Conservation (phyloP, 2,113 vertebrate genomes). For the Haliaeetus leucogaster region DNA sequence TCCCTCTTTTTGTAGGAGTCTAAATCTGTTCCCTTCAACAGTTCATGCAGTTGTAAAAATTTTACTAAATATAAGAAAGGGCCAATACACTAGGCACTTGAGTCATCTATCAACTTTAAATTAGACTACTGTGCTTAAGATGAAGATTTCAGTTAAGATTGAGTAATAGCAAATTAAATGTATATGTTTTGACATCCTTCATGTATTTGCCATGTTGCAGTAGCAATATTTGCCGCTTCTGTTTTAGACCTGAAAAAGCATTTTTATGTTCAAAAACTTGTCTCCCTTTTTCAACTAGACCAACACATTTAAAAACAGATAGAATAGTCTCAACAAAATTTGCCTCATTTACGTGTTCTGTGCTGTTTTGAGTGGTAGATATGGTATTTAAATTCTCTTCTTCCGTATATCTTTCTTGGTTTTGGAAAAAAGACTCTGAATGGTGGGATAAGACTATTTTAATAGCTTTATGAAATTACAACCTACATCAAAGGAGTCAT, state of each 20-base stretch:
- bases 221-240: not conserved
- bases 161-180: not conserved
- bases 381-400: not conserved
- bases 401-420: not conserved
- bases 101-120: not conserved
- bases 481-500: not conserved
- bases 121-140: not conserved
- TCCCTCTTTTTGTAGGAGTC: not conserved
- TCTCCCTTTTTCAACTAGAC: not conserved
- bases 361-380: not conserved
- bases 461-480: conserved; percentile 17
- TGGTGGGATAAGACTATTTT: not conserved
- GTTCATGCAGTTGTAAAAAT: not conserved
- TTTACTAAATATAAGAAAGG: not conserved
- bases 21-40: not conserved
- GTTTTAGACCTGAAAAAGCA: not conserved
- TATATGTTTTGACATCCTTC: not conserved
- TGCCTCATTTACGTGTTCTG: not conserved
- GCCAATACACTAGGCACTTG: not conserved
- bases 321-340: not conserved
- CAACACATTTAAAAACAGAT: not conserved
- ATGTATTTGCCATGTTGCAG: not conserved
- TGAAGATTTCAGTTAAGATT: not conserved
- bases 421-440: not conserved
- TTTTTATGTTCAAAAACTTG: not conserved